phyloP scores from a whole-genome alignment of 1,140 invertebrate species.

The Gonatopus flavifemur region DNA sequence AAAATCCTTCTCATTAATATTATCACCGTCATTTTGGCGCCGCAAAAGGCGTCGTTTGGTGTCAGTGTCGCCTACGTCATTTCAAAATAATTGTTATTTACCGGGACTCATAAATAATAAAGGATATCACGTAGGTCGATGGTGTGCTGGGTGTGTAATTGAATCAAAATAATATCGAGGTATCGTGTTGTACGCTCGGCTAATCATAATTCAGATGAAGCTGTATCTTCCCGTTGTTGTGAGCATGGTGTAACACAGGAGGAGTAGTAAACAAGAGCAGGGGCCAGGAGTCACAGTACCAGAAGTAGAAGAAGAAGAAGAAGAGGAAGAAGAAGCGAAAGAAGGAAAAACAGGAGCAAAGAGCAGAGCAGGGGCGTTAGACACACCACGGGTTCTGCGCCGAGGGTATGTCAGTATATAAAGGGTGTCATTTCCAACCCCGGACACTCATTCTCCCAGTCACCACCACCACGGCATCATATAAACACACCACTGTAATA shows the following conservation, averaged over 20 bases:
- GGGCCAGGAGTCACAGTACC: too few species aligned
- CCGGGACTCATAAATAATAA: conserved; percentile 40
- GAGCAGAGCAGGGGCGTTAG: not conserved
- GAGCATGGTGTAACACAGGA: too few species aligned
- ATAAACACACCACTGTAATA: too few species aligned
- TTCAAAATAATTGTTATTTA: conserved; percentile 41
- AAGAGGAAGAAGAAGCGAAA: too few species aligned
- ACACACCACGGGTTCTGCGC: conserved; percentile 23
- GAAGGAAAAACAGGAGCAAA: too few species aligned
- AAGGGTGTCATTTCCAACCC: conserved; percentile 50
- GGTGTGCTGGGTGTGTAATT: conserved; percentile 43
- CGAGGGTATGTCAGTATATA: conserved; percentile 49
- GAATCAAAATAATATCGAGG: conserved; percentile 51
- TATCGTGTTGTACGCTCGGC: conserved; percentile 45
- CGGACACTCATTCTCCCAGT: conserved; percentile 45
- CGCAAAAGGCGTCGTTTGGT: too few species aligned
- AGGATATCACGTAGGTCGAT: conserved; percentile 42
- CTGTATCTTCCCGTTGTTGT: conserved; percentile 29
- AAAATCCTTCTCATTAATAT: too few species aligned
- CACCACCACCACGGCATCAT: conserved; percentile 25
- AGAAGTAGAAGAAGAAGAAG: too few species aligned
- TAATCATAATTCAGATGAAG: conserved; percentile 52
- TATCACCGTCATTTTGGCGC: too few species aligned
- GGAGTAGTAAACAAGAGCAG: too few species aligned
- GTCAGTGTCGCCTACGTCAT: too few species aligned